phyloP scores from a whole-genome alignment of 1,140 invertebrate genomes.

The Philopotamus ludificatus region DNA sequence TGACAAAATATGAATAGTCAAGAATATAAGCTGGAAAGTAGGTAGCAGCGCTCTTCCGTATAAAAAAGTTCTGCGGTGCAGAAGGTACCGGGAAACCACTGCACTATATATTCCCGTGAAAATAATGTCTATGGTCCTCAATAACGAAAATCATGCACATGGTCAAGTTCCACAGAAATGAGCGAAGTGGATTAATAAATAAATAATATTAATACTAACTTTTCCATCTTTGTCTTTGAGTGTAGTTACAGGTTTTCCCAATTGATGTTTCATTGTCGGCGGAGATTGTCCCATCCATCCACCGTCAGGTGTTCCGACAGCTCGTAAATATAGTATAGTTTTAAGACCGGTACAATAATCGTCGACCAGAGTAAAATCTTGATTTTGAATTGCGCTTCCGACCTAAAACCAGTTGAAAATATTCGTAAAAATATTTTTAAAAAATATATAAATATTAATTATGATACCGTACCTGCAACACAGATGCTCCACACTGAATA shows the following conservation, averaged over 20 bases:
- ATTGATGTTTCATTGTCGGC: conserved; percentile 84
- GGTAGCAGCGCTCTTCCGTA: too few relatives aligned
- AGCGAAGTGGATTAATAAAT: too few relatives aligned
- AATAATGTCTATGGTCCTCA: too few relatives aligned
- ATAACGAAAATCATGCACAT: too few relatives aligned
- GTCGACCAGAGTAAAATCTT: conserved; percentile 94
- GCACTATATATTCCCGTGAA: too few relatives aligned
- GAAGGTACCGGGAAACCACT: too few relatives aligned
- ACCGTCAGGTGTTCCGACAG: conserved; percentile 58
- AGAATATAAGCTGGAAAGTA: too few relatives aligned
- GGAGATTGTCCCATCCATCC: conserved; percentile 94
- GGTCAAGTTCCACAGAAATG: too few relatives aligned
- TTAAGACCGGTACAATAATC: conserved; percentile 92
- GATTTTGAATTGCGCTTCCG: conserved; percentile 96
- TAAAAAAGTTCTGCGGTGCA: too few relatives aligned
- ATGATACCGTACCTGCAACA: conserved; percentile 73
- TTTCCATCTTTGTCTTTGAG: conserved; percentile 65
- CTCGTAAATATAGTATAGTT: conserved; percentile 81
- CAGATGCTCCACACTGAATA: conserved; percentile 84
- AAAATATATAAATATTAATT: background rate
- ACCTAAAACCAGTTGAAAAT: conserved; percentile 65
- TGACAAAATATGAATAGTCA: background rate
- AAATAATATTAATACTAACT: conserved; percentile 49
- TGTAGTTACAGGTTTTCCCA: conserved; percentile 80
- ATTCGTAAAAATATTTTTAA: background rate